Evolutionary conservation across 2,113 vertebrate genomes (phyloP).

Genomic region (Macrotis lagotis): DNA sequence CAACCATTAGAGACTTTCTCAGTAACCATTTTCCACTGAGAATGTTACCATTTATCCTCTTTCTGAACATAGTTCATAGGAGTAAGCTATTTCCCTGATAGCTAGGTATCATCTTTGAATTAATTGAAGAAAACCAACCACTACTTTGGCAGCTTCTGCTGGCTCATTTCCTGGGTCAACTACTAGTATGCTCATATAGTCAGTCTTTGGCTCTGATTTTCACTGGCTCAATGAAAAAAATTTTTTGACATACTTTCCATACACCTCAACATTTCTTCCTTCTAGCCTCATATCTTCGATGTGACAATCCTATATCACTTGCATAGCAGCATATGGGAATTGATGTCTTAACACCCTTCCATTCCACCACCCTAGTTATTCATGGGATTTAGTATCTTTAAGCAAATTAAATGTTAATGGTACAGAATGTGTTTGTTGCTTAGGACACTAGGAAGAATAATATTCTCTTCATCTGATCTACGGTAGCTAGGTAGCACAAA

Average conservation of each 20-base stretch:
- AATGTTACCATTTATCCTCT: background rate
- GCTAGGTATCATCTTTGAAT: background rate
- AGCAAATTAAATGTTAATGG: background rate
- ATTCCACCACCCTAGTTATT: background rate
- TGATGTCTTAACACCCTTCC: background rate
- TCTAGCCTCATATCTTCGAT: background rate
- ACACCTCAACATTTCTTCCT: background rate
- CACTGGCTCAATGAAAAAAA: background rate
- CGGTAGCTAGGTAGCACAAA: background rate
- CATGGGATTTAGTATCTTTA: background rate
- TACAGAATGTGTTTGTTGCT: background rate
- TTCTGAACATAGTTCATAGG: background rate
- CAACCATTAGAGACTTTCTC: background rate
- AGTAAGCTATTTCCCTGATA: background rate
- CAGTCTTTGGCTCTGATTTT: background rate
- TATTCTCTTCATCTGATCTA: background rate
- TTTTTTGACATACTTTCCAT: background rate
- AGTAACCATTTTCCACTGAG: background rate
- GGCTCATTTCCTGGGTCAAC: background rate
- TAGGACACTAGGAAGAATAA: background rate
- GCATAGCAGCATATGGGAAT: background rate
- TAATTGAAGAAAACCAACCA: background rate
- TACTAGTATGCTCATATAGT: background rate
- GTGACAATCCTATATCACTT: background rate
- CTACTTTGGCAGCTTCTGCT: background rate